Evolutionary conservation across 2,888 invertebrate species (phyloP), one percentile per base, ranked within the genome.

Genomic region (Apotomis turbidana): DNA sequence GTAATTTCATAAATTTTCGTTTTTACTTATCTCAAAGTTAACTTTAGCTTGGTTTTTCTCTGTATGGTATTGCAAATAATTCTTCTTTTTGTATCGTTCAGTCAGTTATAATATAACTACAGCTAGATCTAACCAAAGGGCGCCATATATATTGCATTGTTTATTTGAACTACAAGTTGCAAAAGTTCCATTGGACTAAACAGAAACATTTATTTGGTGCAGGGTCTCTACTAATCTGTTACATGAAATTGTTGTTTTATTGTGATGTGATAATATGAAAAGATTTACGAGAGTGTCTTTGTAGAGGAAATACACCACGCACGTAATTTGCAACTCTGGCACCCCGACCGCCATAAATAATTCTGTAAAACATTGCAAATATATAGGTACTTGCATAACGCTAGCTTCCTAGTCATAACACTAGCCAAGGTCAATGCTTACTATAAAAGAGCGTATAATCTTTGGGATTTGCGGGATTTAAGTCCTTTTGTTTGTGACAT

Each of bases 331-430:
- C 9, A 49, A 49, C 9, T 9, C 9, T 49, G 49, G 9, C 49
- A 49, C 49, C 49, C 49, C 10, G 0, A 9, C 49, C 12, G 10
- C 49, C 49, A 49, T 49, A 49, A 49, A 41, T 41, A 41, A 41
- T 41, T 49, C 9, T 12, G 49, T 49, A 49, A 49, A 49, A 49
- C 49, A 49, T 49, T 49, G 49, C 10, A 10, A 8, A 10, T 46
- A 46, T 46, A 49, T 46, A 49, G 13, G 57, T 58, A 67, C 57
- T 67, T 46, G 36, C 66, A 36, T 67, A 67, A 63, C 63, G 13
- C 57, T 36, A 57, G 51, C 62, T 51, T 27, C 61, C 49, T 49
- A 51, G 27, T 62, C 4, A 54, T 13, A 54, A 38, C 13, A 44
- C 15, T 12, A 27, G 12, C 36, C 57, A 67, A 67, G 57, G 66